These are phyloP conservation scores for Pimephales promelas DNA, from an alignment of 2,113 vertebrate species.

Conservation along the genomic window DNA sequence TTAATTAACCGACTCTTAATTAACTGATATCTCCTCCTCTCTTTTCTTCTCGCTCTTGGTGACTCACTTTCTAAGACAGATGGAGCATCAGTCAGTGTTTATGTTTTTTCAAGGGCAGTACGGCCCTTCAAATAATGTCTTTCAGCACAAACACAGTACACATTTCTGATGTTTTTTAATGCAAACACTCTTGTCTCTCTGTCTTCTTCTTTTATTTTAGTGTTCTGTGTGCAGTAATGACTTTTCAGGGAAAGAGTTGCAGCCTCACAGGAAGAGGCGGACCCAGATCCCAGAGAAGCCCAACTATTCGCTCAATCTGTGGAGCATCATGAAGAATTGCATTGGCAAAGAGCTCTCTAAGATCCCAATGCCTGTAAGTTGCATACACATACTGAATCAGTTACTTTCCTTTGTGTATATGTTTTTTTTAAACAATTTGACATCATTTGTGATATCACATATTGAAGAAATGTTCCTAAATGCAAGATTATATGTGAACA, in stretches of 20 bases:
- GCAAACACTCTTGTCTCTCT: not conserved
- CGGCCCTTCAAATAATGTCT: not conserved
- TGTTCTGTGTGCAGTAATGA: constrained; percentile 76
- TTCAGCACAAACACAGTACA: constrained; percentile 19
- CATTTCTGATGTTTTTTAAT: constrained; percentile 1
- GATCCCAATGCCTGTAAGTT: constrained; percentile 95
- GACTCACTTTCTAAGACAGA: not conserved
- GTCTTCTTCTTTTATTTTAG: constrained; percentile 54
- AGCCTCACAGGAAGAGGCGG: constrained; percentile 81
- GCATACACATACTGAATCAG: not conserved
- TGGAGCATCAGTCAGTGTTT: constrained; percentile 9
- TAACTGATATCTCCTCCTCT: constrained; percentile 12
- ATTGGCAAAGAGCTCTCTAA: constrained; percentile 98
- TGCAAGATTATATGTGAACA: too few species aligned
- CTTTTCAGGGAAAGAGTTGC: constrained; percentile 74
- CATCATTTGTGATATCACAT: too few species aligned
- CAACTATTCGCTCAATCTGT: constrained; percentile 99
- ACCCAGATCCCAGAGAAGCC: constrained; percentile 91
- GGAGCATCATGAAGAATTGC: constrained; percentile 99
- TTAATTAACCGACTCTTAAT: constrained; percentile 18
- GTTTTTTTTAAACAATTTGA: too few species aligned
- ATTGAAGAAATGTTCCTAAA: not conserved
- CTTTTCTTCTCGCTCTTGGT: not conserved
- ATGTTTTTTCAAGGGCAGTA: constrained; percentile 1
- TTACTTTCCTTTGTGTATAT: too few species aligned